Base-by-base conservation (phyloP, 2,888 invertebrate species). In the Trisateles emortualis region DNA sequence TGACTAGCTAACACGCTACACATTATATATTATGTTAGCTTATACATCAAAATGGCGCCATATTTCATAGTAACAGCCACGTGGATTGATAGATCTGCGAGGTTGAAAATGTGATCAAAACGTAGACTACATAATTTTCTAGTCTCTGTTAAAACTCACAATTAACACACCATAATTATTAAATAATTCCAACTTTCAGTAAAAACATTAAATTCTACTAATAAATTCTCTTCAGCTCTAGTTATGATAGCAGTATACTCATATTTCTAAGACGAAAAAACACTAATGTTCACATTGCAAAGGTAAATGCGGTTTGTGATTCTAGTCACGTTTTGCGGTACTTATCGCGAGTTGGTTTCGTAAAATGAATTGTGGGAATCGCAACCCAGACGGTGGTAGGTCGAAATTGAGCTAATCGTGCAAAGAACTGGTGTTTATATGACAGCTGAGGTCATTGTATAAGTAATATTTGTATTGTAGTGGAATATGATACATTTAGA, bases 321-420 rank as follows among this genome's bases (percentile, higher is more conserved):
- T 82, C 79, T 26, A 61, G 78, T 82, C 88, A 86, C 86, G 86
- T 84, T 60, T 52, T 46, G 22, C 58, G 64, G 74, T 83, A 86
- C 86, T 88, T 87, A 87, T 84, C 79, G 78, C 72, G 76, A 78
- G 77, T 79, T 73, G 72, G 78, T 83, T 78, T 78, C 72, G 78
- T 78, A 78, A 82, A 87, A 87, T 86, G 81, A 86, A 86, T 87
- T 82, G 83, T 79, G 75, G 74, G 71, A 68, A 68, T 61, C 42
- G 44, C 53, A 58, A 62, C 66, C 65, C 54, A 53, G 35, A 56
- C 53, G 43, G 41, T 53, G 38, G 35, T 36, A 54, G 61, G 63
- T 51, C 63, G 52, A 61, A 55, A 46, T 52, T 52, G 39, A 51
- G 45, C 48, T 67, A 67, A 71, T 68, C 60, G 53, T 68, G 47